A percentile compares a stretch with the other conserved stretches of the same genome.
These are phyloP conservation scores for Mythimna albipuncta DNA, from an alignment of 2,888 invertebrate genomes.

Conservation along the genomic window DNA sequence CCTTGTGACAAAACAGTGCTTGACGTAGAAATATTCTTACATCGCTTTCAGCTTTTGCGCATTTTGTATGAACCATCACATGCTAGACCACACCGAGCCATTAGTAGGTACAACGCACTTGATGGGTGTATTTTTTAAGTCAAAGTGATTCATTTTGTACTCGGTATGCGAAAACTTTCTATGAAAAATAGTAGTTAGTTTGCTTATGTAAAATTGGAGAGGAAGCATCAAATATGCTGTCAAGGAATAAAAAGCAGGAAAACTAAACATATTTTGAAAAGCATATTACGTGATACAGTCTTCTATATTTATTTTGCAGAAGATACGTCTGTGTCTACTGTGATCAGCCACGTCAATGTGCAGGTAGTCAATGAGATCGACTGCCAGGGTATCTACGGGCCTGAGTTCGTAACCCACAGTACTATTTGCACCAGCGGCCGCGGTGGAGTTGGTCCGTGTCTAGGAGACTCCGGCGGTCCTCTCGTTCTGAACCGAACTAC, in stretches of 20 bases:
- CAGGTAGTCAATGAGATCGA: conserved; percentile 70
- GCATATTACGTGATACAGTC: too few species aligned
- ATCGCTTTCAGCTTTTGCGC: too few species aligned
- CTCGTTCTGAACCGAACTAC: conserved; percentile 65
- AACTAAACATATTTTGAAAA: neutral
- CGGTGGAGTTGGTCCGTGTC: conserved; percentile 74
- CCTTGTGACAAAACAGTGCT: too few species aligned
- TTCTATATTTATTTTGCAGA: conserved; percentile 57
- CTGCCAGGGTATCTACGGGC: conserved; percentile 67
- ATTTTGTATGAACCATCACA: too few species aligned
- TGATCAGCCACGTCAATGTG: conserved; percentile 71
- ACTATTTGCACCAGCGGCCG: conserved; percentile 77
- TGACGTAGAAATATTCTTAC: too few species aligned
- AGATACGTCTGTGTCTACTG: conserved; percentile 66
- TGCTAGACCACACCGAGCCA: too few species aligned
- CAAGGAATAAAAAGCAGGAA: neutral
- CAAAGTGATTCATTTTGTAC: neutral
- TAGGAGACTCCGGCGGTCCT: conserved; percentile 79
- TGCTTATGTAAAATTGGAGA: neutral
- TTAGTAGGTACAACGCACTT: too few species aligned
- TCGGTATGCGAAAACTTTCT: neutral
- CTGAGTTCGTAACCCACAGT: conserved; percentile 60
- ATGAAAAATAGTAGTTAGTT: neutral
- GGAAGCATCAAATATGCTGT: neutral
- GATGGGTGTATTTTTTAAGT: neutral